These are phyloP conservation scores for Acrobasis repandana DNA, from an alignment of 2,888 invertebrate species.

Conservation along the genomic window DNA sequence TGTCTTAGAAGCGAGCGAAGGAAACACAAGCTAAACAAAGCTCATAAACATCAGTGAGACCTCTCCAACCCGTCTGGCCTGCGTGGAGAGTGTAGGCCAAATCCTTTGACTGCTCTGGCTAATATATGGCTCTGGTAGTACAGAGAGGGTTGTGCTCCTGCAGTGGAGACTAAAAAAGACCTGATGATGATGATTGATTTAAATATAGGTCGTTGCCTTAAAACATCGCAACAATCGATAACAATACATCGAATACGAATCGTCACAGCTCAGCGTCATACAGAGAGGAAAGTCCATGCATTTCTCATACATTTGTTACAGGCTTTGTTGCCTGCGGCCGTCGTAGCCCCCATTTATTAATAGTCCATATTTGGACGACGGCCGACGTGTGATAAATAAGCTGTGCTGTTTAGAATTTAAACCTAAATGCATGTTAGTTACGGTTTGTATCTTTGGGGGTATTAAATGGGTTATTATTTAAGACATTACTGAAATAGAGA, in stretches of 20 bases:
- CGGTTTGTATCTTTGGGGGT: conserved; percentile 14
- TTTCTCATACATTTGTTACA: conserved; percentile 61
- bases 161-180: too few relatives aligned
- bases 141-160: too few relatives aligned
- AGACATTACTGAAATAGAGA: neutral
- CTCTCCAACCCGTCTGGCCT: too few relatives aligned
- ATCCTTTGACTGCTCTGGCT: too few relatives aligned
- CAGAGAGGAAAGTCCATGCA: conserved; percentile 32
- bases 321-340: conserved; percentile 48
- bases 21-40: too few relatives aligned
- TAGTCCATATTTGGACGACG: conserved; percentile 75
- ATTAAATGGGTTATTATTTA: conserved; percentile 5
- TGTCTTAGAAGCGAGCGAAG: too few relatives aligned
- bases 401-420: conserved; percentile 41
- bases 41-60: too few relatives aligned
- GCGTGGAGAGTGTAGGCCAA: too few relatives aligned
- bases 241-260: conserved; percentile 11
- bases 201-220: too few relatives aligned
- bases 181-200: too few relatives aligned
- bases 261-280: conserved; percentile 11
- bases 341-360: conserved; percentile 68
- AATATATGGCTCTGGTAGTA: too few relatives aligned
- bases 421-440: conserved; percentile 18
- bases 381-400: conserved; percentile 66
- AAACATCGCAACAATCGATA: conserved; percentile 4